Base-by-base conservation (phyloP, 2,797 vertebrate genomes). In the Chaetodon trifasciatus region DNA sequence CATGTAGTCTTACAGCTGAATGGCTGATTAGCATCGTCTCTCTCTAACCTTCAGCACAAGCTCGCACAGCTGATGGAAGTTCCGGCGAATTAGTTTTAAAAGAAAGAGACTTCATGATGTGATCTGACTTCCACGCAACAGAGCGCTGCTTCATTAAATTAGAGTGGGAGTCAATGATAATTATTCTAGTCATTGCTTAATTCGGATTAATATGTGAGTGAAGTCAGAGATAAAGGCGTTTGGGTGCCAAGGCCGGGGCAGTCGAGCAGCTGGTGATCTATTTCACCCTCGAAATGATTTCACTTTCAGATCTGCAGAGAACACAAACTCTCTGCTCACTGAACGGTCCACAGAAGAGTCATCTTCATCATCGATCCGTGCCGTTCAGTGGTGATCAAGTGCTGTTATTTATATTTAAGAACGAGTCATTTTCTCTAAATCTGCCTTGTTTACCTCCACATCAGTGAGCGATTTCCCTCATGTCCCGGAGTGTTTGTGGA, bases 161-260 rank as follows among this genome's bases (percentile, higher is more conserved):
- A 49, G 21, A 49, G 42, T 4, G n/a, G 17, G 28, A 76, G 57
- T 71, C 46, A 7, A 16, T n/a, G n/a, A 28, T 63, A 68, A 80
- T 68, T 73, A 53, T 75, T 87, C 73, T 50, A 24, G 63, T 72
- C 8, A 44, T 82, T 62, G 44, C 58, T 74, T 64, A 19, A 53
- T 56, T 24, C 1, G 58, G 71, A 81, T 76, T 81, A 74, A 78
- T 57, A 15, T 57, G 16, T 60, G 55, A 23, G 52, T 75, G 64
- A 76, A 64, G 70, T 61, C 32, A 28, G 55, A 65, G 39, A 78
- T 60, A 15, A 78, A 78, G 52, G 46, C 0, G 6, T 50, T 42
- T 10, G 37, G 67, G 67, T 71, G 72, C 56, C 65, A 35, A 28
- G n/a, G 65, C 60, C 3, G 23, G 32, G 24, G 17, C 55, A 16